phyloP scores from a whole-genome alignment of 2,888 invertebrate genomes.

The Strigamia maritima region DNA sequence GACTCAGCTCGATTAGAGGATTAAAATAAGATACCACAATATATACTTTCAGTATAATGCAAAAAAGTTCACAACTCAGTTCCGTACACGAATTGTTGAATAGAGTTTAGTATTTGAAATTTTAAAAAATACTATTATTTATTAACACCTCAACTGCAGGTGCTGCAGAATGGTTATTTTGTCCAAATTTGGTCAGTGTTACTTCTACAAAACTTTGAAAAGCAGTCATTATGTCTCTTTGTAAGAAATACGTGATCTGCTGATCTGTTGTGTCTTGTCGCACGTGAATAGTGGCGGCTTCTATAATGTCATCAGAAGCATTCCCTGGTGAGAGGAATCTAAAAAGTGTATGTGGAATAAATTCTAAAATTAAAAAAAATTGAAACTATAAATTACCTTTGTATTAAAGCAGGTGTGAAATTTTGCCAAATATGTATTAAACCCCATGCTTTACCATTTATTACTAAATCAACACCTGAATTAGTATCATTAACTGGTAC shows the following conservation, averaged over 20 bases:
- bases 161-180: background rate
- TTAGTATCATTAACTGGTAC: background rate
- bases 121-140: too few relatives aligned
- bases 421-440: background rate
- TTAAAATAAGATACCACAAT: too few relatives aligned
- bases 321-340: background rate
- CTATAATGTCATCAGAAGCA: background rate
- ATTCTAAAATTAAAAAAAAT: too few relatives aligned
- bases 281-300: background rate
- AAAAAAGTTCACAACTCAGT: too few relatives aligned
- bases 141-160: background rate
- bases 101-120: too few relatives aligned
- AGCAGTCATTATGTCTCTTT: background rate
- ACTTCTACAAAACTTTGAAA: background rate
- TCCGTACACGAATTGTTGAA: too few relatives aligned
- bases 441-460: conserved; percentile 5
- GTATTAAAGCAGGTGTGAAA: background rate
- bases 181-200: background rate
- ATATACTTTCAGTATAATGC: too few relatives aligned
- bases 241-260: background rate
- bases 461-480: background rate
- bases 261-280: background rate
- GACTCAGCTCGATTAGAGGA: too few relatives aligned
- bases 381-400: background rate
- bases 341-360: background rate